Percentiles rank a stretch among this genome's conserved stretches.
Conservation (phyloP, 2,797 vertebrate genomes). For the Eidolon dupreanum region DNA sequence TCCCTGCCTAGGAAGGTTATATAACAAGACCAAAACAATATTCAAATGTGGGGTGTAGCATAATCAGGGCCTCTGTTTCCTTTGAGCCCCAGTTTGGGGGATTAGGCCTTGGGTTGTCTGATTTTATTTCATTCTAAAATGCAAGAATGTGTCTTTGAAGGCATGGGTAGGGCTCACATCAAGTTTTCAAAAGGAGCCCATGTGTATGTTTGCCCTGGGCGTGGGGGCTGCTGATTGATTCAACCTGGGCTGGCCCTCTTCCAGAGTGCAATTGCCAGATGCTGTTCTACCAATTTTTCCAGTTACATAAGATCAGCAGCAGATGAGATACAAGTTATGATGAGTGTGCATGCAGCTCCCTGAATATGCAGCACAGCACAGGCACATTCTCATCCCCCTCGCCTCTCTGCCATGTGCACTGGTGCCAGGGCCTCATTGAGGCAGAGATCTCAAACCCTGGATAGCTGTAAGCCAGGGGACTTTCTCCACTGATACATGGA, state of each 20-base stretch:
- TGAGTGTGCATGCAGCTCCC: no score
- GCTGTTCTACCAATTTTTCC: background rate
- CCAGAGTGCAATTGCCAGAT: background rate
- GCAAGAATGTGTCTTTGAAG: slow-evolving; percentile 37
- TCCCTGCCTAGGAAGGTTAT: slow-evolving; percentile 47
- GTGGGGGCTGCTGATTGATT: slow-evolving; percentile 11
- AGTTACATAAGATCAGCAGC: slow-evolving; percentile 8
- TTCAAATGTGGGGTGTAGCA: slow-evolving; percentile 27
- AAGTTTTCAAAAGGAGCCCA: background rate
- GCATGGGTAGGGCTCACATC: slow-evolving; percentile 9
- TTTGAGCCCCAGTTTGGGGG: background rate
- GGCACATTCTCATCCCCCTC: background rate
- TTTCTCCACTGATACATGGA: background rate
- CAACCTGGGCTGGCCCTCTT: background rate
- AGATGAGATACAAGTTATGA: background rate
- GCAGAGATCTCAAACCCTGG: background rate
- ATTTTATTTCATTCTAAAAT: slow-evolving; percentile 54
- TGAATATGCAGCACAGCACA: rapidly evolving
- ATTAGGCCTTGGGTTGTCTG: slow-evolving; percentile 54
- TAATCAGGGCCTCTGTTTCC: background rate
- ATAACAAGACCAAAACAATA: slow-evolving; percentile 42
- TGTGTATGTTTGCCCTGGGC: slow-evolving; percentile 51
- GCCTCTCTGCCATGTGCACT: no score
- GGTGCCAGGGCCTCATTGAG: background rate
- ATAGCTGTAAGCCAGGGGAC: no score